Base-by-base conservation (phyloP, 1,140 invertebrate genomes). In the Neuroterus valhalla region DNA sequence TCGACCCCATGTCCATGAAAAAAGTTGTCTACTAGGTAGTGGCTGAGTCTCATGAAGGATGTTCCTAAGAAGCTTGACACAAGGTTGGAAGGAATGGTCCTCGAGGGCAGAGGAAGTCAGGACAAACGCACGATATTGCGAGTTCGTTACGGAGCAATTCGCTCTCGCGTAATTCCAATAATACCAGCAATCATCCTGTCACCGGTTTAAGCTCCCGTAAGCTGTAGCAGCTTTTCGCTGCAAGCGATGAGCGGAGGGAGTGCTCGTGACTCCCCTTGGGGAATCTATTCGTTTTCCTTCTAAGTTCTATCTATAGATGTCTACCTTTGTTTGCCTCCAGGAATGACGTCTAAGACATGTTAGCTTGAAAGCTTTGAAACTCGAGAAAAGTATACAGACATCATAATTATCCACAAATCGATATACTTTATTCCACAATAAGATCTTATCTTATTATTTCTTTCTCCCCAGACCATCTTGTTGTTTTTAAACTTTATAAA, bases 111-210 rank as follows among this genome's bases (percentile, higher is more conserved):
- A 72, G 79, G 78, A 80, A 79, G 80, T 85, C 83, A 85, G 15
- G 52, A 23, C 21, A 3, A 23, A 21, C 79, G 82, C 78, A 81
- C 80, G 80, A 87, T 86, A 86, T 83, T 84, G 82, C 84, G 82
- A 85, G 85, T 86, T 88, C 83, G 84, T 86, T 88, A 87, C 80
- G 80, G 77, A 78, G 80, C 83, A 85, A 87, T 87, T 87, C 83
- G 83, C 80, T 81, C 75, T 83, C 79, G 55, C 75, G 86, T 88
- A 88, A 88, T 88, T 86, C 83, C 81, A 82, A 84, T 88, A 88
- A 88, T 88, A 85, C 86, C 82, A 81, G 85, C 84, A 88, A 88
- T 88, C 86, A 86, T 86, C 85, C 86, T 88, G 87, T 88, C 87
- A 86, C 82, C 83, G 81, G 80, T 85, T 85, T 88, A 88, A 88